Evolutionary conservation across 2,888 invertebrate genomes (phyloP), one percentile per base, ranked within the genome.

Genomic region (Aporophyla lueneburgensis): DNA sequence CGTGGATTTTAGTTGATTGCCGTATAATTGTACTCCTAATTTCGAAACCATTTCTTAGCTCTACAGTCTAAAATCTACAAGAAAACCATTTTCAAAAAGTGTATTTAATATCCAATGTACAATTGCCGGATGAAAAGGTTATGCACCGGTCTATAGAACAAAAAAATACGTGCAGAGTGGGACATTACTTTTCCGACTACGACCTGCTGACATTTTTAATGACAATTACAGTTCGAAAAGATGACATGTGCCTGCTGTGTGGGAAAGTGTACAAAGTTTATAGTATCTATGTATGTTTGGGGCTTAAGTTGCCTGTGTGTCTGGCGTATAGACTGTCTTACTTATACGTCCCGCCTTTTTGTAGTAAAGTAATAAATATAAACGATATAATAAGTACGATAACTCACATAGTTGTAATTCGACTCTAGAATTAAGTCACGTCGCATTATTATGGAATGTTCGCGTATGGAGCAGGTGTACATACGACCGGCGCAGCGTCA

Each of bases 401-500:
- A 80, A 59, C 62, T 54, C 72, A 70, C 82, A 79, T 78, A 76
- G 70, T 83, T 87, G 91, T 90, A 91, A 92, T 87, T 89, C 81
- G 88, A 93, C 86, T 89, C 88, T 89, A 81, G 83, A 86, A 89
- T 90, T 88, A 88, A 89, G 91, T 91, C 90, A 91, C 89, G 88
- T 91, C 85, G 72, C 86, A 14, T 87, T 88, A 80, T 81, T 88
- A 81, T 83, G 87, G 88, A 90, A 89, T 89, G 90, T 84, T 86
- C 85, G 81, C 86, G 85, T 86, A 83, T 82, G 80, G 73, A 87
- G 89, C 92, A 93, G 92, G 91, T 92, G 92, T 87, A 82, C 85
- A 78, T 51, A 58, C 74, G 76, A 80, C 82, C 74, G 74, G 74
- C 80, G 81, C 74, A 87, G 76, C 80, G 71, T 70, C 74, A 67